Evolutionary conservation across 2,797 vertebrate genomes (phyloP).

Genomic region (Saxicola maurus): DNA sequence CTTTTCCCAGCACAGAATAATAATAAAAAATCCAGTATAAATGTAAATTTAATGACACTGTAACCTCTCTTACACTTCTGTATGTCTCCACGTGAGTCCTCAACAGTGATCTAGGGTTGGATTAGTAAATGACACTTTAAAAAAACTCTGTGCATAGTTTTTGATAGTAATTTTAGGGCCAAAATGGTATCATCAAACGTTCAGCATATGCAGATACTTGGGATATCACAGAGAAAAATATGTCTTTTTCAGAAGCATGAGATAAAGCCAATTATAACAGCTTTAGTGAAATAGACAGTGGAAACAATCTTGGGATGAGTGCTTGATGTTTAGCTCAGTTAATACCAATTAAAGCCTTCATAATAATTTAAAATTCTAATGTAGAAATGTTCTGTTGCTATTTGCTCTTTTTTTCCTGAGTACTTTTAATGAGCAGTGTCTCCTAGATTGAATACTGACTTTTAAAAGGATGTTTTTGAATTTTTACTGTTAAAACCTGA

Average conservation of each 20-base stretch:
- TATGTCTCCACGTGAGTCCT: neutral
- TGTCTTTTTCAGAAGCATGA: neutral
- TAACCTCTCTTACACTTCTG: neutral
- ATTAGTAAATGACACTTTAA: neutral
- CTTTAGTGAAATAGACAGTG: neutral
- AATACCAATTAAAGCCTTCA: conserved; percentile 7
- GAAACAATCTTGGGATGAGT: neutral
- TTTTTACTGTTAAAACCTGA: neutral
- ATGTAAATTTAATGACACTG: neutral
- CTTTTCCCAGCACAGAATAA: neutral
- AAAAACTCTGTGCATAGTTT: neutral
- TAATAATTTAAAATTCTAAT: neutral
- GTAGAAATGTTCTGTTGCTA: neutral
- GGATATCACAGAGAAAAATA: neutral
- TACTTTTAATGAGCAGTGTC: neutral
- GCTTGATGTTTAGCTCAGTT: conserved; percentile 3
- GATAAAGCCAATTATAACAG: neutral
- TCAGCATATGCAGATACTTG: neutral
- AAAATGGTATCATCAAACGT: neutral
- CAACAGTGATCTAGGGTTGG: neutral
- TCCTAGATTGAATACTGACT: neutral
- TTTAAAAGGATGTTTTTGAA: neutral
- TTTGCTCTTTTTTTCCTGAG: neutral
- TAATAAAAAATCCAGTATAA: conserved; percentile 7
- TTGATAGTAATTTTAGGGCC: neutral